These are phyloP conservation scores for Crocuta crocuta DNA, from an alignment of 2,113 vertebrate species.

Conservation along the genomic window DNA sequence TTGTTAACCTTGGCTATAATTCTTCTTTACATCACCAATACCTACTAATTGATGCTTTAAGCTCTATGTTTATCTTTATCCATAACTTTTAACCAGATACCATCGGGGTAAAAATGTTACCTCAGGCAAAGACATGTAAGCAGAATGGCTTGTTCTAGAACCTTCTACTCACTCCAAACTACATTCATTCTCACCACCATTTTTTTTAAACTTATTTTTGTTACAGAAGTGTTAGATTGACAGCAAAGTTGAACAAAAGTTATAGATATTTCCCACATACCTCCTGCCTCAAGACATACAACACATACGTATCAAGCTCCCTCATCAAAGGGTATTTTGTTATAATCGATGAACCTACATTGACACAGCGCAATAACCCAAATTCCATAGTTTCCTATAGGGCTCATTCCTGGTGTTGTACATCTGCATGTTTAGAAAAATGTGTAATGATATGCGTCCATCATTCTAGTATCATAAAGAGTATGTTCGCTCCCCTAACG, in stretches of 20 bases:
- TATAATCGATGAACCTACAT: background rate
- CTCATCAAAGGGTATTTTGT: background rate
- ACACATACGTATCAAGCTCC: background rate
- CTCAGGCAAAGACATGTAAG: background rate
- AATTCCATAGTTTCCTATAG: background rate
- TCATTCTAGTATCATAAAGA: background rate
- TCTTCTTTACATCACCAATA: background rate
- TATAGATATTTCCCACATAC: background rate
- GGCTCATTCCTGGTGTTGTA: background rate
- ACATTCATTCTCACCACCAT: background rate
- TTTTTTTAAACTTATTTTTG: background rate
- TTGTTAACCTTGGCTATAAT: background rate
- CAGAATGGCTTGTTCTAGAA: background rate
- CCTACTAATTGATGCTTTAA: background rate
- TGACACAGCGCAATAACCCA: background rate
- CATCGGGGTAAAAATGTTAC: constrained; percentile 9
- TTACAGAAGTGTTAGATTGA: background rate
- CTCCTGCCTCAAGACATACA: background rate
- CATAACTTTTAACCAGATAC: constrained; percentile 4
- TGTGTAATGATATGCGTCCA: background rate
- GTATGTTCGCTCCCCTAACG: background rate
- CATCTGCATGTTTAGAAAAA: background rate
- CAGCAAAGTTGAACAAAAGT: background rate
- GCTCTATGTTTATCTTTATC: background rate
- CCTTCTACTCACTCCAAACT: background rate